A percentile compares a stretch with the other conserved stretches of the same genome.
phyloP scores from a whole-genome alignment of 2,888 invertebrate species.

The Chloromyia formosa region DNA sequence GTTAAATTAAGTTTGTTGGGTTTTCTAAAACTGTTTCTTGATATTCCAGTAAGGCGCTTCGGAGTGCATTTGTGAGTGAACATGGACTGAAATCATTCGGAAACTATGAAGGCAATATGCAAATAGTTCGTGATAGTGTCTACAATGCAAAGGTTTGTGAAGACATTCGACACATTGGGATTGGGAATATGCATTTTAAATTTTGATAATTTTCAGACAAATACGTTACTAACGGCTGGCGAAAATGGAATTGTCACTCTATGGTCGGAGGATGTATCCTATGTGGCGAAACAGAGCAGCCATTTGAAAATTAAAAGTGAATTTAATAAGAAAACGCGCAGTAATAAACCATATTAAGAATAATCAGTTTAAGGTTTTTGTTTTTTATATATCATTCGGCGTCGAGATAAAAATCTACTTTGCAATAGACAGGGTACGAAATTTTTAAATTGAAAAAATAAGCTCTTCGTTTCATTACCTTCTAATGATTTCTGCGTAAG shows the following conservation, averaged over 20 bases:
- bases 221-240: slow-evolving; percentile 17
- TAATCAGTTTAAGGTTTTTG: neutral
- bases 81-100: neutral
- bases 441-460: no score
- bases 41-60: slow-evolving; percentile 7
- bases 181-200: neutral
- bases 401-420: neutral
- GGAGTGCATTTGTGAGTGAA: neutral
- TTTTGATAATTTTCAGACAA: slow-evolving; percentile 11
- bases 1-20: neutral
- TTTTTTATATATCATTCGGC: neutral
- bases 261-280: slow-evolving; percentile 1
- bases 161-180: neutral
- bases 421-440: no score
- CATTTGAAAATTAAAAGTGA: slow-evolving; percentile 17
- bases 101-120: slow-evolving; percentile 27
- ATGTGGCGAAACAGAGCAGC: neutral
- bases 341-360: slow-evolving; percentile 25
- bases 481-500: no score
- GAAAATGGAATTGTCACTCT: slow-evolving; percentile 20
- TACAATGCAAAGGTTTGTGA: slow-evolving; percentile 1
- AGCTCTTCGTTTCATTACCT: no score
- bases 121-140: slow-evolving; percentile 26
- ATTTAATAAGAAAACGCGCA: neutral
- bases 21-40: neutral